Evolutionary conservation across 2,113 vertebrate genomes (phyloP).

Genomic region (Naja naja): DNA sequence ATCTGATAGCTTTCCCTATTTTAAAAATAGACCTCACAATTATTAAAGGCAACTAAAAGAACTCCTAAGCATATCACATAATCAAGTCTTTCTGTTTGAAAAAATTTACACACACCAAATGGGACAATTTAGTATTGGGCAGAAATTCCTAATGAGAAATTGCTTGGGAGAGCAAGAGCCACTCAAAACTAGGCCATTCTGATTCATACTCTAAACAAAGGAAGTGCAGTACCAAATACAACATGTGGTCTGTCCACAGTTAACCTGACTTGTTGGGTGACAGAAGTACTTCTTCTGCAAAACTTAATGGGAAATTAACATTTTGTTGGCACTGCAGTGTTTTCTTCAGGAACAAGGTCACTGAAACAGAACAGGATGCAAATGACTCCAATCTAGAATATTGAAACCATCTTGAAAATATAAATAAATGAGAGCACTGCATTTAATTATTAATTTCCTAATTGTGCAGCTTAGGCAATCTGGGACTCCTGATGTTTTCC

Average conservation of each 20-base stretch:
- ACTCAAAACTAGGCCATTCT: constrained; percentile 20
- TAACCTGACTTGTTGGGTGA: neutral
- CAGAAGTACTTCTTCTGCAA: constrained; percentile 25
- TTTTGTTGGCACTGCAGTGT: constrained; percentile 25
- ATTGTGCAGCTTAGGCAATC: constrained; percentile 41
- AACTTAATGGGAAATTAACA: constrained; percentile 26
- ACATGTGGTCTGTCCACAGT: neutral
- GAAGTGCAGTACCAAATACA: neutral
- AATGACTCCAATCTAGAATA: constrained; percentile 43
- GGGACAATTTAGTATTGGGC: constrained; percentile 20
- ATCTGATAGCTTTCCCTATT: neutral
- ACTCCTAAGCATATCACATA: constrained; percentile 9
- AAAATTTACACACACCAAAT: neutral
- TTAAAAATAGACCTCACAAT: neutral
- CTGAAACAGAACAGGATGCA: constrained; percentile 51
- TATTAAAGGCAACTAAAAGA: neutral
- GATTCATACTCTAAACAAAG: constrained; percentile 22
- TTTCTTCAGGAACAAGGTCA: constrained; percentile 45
- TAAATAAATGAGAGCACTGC: constrained; percentile 55
- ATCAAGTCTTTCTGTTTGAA: constrained; percentile 20
- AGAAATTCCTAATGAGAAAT: constrained; percentile 27
- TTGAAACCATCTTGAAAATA: constrained; percentile 52
- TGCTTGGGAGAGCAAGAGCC: neutral
- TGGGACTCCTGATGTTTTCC: constrained; percentile 48
- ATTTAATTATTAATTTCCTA: constrained; percentile 66